Evolutionary conservation across 2,888 invertebrate genomes (phyloP), one percentile per base, ranked within the genome.

Genomic region (Melanostoma scalare): DNA sequence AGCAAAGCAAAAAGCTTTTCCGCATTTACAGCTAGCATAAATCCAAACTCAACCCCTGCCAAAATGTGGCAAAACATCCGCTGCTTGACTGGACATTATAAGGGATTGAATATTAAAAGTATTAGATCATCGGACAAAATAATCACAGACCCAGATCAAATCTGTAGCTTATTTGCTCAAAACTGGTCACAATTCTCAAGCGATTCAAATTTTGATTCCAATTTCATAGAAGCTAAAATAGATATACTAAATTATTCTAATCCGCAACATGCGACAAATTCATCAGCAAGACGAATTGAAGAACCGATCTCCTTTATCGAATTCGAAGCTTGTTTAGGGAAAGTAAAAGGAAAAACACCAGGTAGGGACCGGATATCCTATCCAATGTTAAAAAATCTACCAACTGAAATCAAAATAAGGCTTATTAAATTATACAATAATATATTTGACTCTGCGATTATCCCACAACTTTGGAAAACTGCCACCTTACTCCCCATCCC

Each of bases 1-100:
- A 52, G 52, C 8, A 52, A 52, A n/a, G 52, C 52, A 31, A 52
- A 52, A 33, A 52, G 33, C 5, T 52, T 52, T 52, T 52, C 52
- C 30, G 4, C 2, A 33, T 52, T 52, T 52, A 52, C 52, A 9
- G 52, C 52, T 2, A 52, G 1, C 5, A 60, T 58, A 1, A 58
- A 42, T 5, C 58, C 58, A 30, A 42, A 30, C n/a, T 31, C 44
- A 4, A 31, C 58, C 3, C 58, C 58, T 42, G 42, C 42, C 42
- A 58, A 60, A 44, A 60, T 60, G 0, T 42, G 31, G 58, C 58
- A 58, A 31, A 40, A 42, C 8, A 44, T 60, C 5, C 44, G 44
- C 3, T 6, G n/a, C 44, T 10, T 38, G 60, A 35, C 9, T 10
- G 38, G 60, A 35, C 9, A 60, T 4, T 9, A 6, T n/a, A 31